Evolutionary conservation across 2,797 vertebrate genomes (phyloP), one percentile per base, ranked within the genome.

Genomic region (Sylvilagus floridanus): DNA sequence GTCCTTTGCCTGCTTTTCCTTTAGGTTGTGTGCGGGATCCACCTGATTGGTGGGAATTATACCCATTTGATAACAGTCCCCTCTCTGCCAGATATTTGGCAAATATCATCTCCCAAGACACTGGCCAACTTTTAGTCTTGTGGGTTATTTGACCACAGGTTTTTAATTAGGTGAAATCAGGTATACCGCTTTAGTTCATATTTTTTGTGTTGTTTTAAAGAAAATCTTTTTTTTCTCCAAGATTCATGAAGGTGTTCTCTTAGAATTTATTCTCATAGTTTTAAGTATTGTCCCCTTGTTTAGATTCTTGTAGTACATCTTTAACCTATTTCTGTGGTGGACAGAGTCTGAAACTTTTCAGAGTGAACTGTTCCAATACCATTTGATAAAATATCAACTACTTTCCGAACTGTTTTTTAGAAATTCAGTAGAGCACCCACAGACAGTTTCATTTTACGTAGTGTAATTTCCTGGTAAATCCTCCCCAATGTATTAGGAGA

Each of bases 81-180:
- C 69, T 87, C 72, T 50, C 71, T 71, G 60, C 30, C 32, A 69
- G 88, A 26, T 62, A 42, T 57, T 93, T 52, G 71, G 35, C n/a
- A 92, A 95, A 86, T 89, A 42, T 22, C 66, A 88, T 79, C 42
- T 66, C 65, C 30, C 26, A 62, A 75, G 42, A 68, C 68, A 47
- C 42, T 8, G 7, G 16, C 72, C 75, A 50, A 73, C 86, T 96
- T 94, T 93, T 84, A 63, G 81, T 92, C 86, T 93, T 87, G 32
- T 76, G 63, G 32, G 6, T 76, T 71, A 83, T 78, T 86, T 89
- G 32, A 87, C 90, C 84, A 82, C 85, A 76, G 50, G 2, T 81
- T 94, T 95, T 93, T 90, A 95, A 82, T 97, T 95, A 78, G 63
- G 35, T 90, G 32, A 91, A 75, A 93, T 95, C 75, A 88, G 69